A percentile compares a stretch with the other conserved stretches of the same genome.
phyloP scores from a whole-genome alignment of 2,888 invertebrate genomes.

The Meghimatium bilineatum region DNA sequence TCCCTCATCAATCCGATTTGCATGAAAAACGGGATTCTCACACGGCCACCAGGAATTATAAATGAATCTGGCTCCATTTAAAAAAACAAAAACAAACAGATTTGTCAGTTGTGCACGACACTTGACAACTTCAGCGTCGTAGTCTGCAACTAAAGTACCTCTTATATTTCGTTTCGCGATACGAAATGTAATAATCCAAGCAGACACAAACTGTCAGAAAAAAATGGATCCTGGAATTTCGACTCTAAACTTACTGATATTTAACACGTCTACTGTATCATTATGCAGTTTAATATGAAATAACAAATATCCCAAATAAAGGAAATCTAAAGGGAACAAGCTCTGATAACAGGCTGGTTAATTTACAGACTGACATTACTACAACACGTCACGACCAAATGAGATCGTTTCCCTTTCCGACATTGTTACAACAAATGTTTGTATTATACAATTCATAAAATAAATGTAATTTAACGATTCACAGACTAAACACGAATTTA shows the following conservation, averaged over 20 bases:
- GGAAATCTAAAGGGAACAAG: not conserved
- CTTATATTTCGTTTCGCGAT: not conserved
- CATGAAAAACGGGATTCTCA: slow-evolving; percentile 90
- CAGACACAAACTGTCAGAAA: not conserved
- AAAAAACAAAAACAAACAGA: too few species aligned
- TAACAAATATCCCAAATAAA: not conserved
- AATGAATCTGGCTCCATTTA: slow-evolving; percentile 70
- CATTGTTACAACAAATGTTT: not conserved
- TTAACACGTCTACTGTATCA: not conserved
- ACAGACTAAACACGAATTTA: not conserved
- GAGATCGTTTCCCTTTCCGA: not conserved
- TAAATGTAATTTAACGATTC: not conserved
- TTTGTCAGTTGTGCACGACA: not conserved
- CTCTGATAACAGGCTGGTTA: not conserved
- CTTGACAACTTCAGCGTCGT: not conserved
- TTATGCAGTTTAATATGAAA: not conserved
- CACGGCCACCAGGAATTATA: slow-evolving; percentile 67
- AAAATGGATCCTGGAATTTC: not conserved
- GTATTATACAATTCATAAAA: not conserved
- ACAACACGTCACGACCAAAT: not conserved
- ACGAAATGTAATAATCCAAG: not conserved
- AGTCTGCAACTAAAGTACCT: not conserved
- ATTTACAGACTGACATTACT: not conserved
- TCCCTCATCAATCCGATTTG: slow-evolving; percentile 95
- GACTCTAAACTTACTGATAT: not conserved